Base-by-base conservation (phyloP, 2,113 vertebrate species). In the Bostrychus sinensis region DNA sequence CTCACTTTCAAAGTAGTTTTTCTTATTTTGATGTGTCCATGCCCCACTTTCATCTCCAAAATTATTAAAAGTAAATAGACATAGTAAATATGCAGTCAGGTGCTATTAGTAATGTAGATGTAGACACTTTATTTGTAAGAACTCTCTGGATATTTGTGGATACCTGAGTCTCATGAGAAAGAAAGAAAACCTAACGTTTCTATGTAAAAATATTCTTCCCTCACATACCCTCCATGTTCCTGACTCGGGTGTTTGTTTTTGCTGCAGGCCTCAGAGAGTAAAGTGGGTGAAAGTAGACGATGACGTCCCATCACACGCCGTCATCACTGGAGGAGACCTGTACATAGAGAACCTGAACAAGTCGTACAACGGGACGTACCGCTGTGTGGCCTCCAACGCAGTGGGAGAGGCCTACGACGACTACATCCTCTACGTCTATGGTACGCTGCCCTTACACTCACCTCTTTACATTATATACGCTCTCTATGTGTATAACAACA, bases 311-410 rank as follows among this genome's bases (percentile, higher is more conserved):
- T 94, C 96, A 51, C 95, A 98, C 1, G 95, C 95, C 1, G 91
- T 96, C 75, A 93, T 99, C 84, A 94, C 92, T 0, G 96, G 95
- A 45, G 89, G 90, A 16, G 97, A 96, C 78, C 93, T 99, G 83
- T 93, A 92, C 93, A 97, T 99, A 78, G 95, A 94, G 79, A 98
- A 96, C 87, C 94, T 99, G 54, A 99, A 99, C 93, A 98, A 98
- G 92, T 97, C 96, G 69, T 97, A 96, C 91, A 98, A 99, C 16
- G 97, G 97, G 60, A 98, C 97, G 48, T 99, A 99, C 90, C 94
- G 97, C 84, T 99, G 97, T 56, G 91, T 96, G 84, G 96, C 96
- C 5, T 93, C 94, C 46, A 99, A 99, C 89, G 71, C 86, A 2
- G 91, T 98, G 86, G 97, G 97, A 62, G 95, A 95, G 86, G 92